A percentile compares a stretch with the other conserved stretches of the same genome.
These are phyloP conservation scores for Macrotis lagotis DNA, from an alignment of 2,113 vertebrate species.

Conservation along the genomic window DNA sequence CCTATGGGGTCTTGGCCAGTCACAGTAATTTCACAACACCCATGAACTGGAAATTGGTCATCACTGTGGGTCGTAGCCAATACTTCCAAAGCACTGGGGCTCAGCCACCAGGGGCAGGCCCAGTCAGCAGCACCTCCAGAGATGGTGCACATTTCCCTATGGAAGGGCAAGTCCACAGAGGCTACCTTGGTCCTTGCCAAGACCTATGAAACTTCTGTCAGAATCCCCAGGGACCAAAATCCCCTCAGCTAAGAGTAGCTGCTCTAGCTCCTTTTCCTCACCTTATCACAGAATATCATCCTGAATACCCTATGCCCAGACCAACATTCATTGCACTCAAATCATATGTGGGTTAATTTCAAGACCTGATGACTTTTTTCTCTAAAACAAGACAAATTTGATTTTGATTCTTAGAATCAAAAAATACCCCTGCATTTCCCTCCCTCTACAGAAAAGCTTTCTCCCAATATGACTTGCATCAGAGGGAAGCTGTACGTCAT, in stretches of 20 bases:
- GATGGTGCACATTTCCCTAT: neutral
- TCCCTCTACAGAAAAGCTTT: constrained; percentile 22
- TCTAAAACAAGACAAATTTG: neutral
- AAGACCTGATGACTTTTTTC: neutral
- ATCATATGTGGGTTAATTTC: neutral
- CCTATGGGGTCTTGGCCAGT: neutral
- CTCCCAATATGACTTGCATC: constrained; percentile 1
- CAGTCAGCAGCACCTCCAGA: neutral
- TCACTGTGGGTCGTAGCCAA: neutral
- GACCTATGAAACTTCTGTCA: constrained; percentile 18
- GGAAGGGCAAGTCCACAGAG: neutral
- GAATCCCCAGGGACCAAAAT: neutral
- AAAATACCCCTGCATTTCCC: neutral
- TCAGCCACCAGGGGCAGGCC: neutral
- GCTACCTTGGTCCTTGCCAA: neutral
- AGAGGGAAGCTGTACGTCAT: constrained; percentile 25
- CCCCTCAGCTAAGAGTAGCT: neutral
- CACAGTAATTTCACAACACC: neutral
- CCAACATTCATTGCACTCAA: neutral
- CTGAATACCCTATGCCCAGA: neutral
- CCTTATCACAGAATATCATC: neutral
- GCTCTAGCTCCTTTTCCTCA: constrained; percentile 31
- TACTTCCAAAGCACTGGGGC: neutral
- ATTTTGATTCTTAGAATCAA: neutral
- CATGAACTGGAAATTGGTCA: neutral